Percentiles rank a stretch among this genome's conserved stretches.
These are phyloP conservation scores for Eurois occulta DNA, from an alignment of 2,888 invertebrate species.

Conservation along the genomic window DNA sequence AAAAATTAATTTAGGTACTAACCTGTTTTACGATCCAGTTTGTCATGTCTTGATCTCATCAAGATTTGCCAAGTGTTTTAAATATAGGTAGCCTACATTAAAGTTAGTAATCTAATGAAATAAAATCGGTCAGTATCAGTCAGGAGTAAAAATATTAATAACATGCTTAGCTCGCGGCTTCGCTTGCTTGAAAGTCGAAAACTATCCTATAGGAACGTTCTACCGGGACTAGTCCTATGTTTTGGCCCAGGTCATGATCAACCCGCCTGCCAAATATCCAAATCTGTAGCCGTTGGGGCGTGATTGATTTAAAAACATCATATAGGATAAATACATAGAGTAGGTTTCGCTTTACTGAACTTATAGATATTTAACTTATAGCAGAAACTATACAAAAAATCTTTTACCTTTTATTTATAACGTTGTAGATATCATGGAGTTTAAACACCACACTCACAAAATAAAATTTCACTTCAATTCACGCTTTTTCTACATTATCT, in stretches of 20 bases:
- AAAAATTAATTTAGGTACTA: constrained; percentile 55
- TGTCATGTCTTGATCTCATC: constrained; percentile 30
- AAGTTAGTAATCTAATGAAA: constrained; percentile 18
- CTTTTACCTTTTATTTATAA: constrained; percentile 21
- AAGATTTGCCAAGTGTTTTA: constrained; percentile 23
- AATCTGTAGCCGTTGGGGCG: not conserved
- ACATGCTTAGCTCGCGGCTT: not conserved
- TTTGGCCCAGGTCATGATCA: not conserved
- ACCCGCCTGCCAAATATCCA: not conserved
- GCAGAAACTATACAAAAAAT: not conserved
- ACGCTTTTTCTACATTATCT: constrained; percentile 20
- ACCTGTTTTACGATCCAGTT: constrained; percentile 61
- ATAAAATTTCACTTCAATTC: constrained; percentile 12
- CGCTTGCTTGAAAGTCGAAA: not conserved
- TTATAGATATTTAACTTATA: not conserved
- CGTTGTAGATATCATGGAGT: constrained; percentile 1
- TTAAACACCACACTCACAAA: constrained; percentile 21
- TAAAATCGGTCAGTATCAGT: not conserved
- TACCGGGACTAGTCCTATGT: not conserved
- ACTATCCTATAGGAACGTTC: not conserved
- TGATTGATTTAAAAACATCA: not conserved
- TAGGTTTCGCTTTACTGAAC: not conserved
- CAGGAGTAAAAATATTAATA: not conserved
- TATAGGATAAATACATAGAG: not conserved
- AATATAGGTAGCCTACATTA: constrained; percentile 2